A percentile compares a stretch with the other conserved stretches of the same genome.
Conservation (phyloP, 2,797 vertebrate genomes). For the Scomberomorus guttatus region DNA sequence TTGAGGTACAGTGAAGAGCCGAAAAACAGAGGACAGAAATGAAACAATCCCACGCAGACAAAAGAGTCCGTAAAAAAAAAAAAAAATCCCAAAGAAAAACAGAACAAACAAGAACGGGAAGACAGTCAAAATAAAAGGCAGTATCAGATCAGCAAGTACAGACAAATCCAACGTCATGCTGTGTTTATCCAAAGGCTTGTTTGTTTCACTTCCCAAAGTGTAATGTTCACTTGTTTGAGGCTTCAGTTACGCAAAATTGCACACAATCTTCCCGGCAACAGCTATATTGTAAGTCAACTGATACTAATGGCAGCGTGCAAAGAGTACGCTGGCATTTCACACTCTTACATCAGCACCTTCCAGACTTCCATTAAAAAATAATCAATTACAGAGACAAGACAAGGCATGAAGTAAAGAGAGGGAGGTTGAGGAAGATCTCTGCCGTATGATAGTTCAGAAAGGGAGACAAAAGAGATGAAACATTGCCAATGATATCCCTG, state of each 20-base stretch:
- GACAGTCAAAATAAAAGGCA: not conserved
- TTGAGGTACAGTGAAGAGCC: constrained; percentile 22
- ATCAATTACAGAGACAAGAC: not conserved
- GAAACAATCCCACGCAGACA: constrained; percentile 30
- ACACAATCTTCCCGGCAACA: not conserved
- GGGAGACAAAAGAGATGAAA: constrained; percentile 38
- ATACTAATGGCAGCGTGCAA: not conserved
- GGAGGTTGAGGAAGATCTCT: not conserved
- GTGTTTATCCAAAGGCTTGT: constrained; percentile 3
- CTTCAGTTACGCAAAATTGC: not conserved
- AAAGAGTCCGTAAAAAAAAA: constrained; percentile 19
- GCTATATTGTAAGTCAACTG: not conserved
- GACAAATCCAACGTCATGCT: not conserved
- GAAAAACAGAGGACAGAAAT: constrained; percentile 21
- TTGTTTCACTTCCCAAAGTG: constrained; percentile 33
- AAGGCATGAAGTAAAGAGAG: not conserved
- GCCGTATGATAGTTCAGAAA: constrained; percentile 6
- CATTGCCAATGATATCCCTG: constrained; percentile 7
- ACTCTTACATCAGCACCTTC: constrained; percentile 48
- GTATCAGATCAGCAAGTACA: constrained; percentile 24
- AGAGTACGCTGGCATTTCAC: constrained; percentile 44
- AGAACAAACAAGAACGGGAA: constrained; percentile 34
- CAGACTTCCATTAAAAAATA: not conserved
- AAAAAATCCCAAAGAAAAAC: constrained; percentile 23
- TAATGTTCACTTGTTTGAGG: not conserved